These are phyloP conservation scores for Phymastichus coffea DNA, from an alignment of 1,140 invertebrate species.

Conservation along the genomic window DNA sequence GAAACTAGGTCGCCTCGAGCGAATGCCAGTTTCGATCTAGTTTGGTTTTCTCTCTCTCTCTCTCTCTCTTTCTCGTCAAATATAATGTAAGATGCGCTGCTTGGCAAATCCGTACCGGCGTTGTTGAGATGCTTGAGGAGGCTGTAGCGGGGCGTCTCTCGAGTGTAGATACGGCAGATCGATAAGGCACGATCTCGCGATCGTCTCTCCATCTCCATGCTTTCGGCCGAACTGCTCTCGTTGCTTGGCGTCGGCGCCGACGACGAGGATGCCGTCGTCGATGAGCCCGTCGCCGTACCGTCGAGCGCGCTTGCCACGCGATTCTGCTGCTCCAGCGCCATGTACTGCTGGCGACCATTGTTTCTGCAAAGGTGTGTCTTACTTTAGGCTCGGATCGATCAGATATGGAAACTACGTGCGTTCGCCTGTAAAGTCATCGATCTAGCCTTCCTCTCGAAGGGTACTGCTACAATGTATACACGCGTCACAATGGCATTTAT, in stretches of 20 bases:
- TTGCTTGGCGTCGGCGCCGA: background rate
- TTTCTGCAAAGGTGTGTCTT: conserved; percentile 1
- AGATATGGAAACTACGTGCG: no score
- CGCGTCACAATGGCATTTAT: no score
- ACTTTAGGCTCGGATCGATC: no score
- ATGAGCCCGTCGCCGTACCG: background rate
- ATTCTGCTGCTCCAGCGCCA: conserved; percentile 15
- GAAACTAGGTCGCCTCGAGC: no score
- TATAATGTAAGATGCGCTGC: no score
- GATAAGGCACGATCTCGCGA: conserved; percentile 63
- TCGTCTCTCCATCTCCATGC: conserved; percentile 65
- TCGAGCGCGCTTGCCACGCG: no score
- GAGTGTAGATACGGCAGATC: conserved; percentile 67
- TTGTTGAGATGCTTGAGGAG: conserved; percentile 74
- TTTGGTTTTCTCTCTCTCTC: no score
- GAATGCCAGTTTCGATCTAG: no score
- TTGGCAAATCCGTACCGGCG: conserved; percentile 64
- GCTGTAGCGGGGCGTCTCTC: conserved; percentile 68
- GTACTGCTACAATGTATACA: no score
- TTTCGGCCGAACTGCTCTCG: conserved; percentile 48
- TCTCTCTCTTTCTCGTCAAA: no score
- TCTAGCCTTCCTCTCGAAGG: no score
- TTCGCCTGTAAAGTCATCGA: no score
- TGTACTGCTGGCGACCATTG: conserved; percentile 23
- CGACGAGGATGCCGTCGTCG: background rate